phyloP scores from a whole-genome alignment of 1,140 invertebrate genomes.

The Brachionus sp. region DNA sequence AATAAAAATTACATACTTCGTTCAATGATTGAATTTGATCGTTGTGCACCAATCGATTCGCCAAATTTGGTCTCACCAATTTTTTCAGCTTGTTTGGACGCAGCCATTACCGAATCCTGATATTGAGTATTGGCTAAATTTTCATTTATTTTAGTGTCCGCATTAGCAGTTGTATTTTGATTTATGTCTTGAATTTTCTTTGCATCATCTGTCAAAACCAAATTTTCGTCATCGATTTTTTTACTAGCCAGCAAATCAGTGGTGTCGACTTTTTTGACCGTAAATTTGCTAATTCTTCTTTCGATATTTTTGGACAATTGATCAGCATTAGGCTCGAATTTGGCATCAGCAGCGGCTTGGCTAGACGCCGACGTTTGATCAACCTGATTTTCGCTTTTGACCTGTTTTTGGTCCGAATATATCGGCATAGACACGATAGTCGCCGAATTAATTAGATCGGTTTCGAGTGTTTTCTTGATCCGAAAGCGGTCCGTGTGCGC shows the following conservation, averaged over 20 bases:
- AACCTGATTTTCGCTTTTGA: not conserved
- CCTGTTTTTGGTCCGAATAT: not conserved
- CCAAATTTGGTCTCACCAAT: not conserved
- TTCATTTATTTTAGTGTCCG: not conserved
- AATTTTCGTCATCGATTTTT: not conserved
- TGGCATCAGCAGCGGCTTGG: not conserved
- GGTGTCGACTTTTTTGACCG: constrained; percentile 43
- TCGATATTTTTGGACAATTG: not conserved
- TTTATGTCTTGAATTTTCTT: not conserved
- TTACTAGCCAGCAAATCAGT: not conserved
- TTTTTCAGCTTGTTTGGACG: not conserved
- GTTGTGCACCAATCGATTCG: not conserved
- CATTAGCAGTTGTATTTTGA: not conserved
- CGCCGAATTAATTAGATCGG: not conserved
- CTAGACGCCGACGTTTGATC: not conserved
- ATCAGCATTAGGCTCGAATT: not conserved
- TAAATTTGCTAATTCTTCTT: constrained; percentile 43
- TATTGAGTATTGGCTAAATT: not conserved
- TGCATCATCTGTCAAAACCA: not conserved
- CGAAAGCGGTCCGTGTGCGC: not conserved
- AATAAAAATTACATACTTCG: not conserved
- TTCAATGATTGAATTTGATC: not conserved
- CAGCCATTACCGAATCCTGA: not conserved
- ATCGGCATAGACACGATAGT: not conserved
- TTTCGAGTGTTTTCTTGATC: constrained; percentile 5